Evolutionary conservation across 1,140 invertebrate genomes (phyloP).

Genomic region (Caerostris darwini): DNA sequence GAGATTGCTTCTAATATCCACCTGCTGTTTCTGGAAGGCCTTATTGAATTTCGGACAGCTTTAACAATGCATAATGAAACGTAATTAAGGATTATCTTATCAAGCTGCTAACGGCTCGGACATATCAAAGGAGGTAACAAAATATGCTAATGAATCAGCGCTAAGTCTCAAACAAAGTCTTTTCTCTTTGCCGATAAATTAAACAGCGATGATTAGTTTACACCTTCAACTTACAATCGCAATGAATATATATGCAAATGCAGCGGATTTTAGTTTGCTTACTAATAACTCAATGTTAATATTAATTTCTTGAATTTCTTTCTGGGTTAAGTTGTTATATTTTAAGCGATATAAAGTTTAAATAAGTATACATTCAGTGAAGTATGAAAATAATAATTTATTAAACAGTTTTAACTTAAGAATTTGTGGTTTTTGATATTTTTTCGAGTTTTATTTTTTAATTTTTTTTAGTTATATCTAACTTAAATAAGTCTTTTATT

Average conservation of each 20-base stretch:
- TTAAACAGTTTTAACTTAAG: too few relatives aligned
- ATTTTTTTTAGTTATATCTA: too few relatives aligned
- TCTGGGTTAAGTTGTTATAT: too few relatives aligned
- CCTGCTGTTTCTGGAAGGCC: neutral
- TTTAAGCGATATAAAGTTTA: too few relatives aligned
- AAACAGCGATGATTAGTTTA: slow-evolving; percentile 20
- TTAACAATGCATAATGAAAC: neutral
- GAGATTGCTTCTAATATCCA: neutral
- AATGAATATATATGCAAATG: neutral
- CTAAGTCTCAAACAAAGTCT: neutral
- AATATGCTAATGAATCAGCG: slow-evolving; percentile 1
- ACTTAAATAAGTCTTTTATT: too few relatives aligned
- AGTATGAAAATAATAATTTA: too few relatives aligned
- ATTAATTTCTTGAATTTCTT: too few relatives aligned
- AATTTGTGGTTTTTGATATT: too few relatives aligned
- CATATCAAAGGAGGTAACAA: slow-evolving; percentile 12
- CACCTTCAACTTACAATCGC: neutral
- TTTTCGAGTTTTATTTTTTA: too few relatives aligned
- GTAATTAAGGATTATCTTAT: slow-evolving; percentile 1
- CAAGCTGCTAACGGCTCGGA: neutral
- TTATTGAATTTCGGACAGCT: neutral
- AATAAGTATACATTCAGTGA: too few relatives aligned
- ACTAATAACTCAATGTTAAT: too few relatives aligned
- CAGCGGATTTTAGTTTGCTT: too few relatives aligned
- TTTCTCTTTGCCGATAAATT: neutral